These are phyloP conservation scores for Microctonus aethiopoides DNA, from an alignment of 2,888 invertebrate species.

Conservation along the genomic window DNA sequence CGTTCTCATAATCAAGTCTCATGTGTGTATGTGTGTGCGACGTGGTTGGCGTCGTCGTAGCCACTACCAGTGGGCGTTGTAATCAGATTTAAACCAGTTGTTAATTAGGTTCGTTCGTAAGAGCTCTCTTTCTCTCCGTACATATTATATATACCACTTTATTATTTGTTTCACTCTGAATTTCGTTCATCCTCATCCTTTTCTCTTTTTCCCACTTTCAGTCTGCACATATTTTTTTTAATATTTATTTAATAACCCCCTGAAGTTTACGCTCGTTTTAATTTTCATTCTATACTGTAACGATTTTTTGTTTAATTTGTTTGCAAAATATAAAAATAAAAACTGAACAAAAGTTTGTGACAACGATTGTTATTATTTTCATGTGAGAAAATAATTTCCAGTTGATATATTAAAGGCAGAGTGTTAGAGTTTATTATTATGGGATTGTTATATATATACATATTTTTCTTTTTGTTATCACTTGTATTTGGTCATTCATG, in stretches of 20 bases:
- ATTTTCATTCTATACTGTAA: neutral
- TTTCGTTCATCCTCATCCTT: no score
- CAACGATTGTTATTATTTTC: neutral
- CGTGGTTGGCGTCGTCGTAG: slow-evolving; percentile 8
- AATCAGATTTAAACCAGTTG: slow-evolving; percentile 26
- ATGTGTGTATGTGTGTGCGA: no score
- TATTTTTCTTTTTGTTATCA: neutral
- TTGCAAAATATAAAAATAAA: no score
- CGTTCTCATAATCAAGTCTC: slow-evolving; percentile 38
- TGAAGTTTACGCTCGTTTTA: neutral
- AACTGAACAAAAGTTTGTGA: no score
- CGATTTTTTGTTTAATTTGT: no score
- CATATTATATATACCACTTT: no score
- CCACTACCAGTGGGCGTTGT: slow-evolving; percentile 15
- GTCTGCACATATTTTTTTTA: no score
- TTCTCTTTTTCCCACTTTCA: no score
- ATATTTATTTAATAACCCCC: no score
- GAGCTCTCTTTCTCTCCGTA: no score
- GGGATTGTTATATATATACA: no score
- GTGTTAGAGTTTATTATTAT: neutral
- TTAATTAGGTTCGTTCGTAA: slow-evolving; percentile 19
- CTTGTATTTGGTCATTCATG: neutral
- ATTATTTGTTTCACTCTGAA: no score
- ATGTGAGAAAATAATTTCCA: neutral
- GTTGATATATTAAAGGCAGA: neutral